Conservation (phyloP, 2,797 vertebrate species). For the Diplodus puntazzo region DNA sequence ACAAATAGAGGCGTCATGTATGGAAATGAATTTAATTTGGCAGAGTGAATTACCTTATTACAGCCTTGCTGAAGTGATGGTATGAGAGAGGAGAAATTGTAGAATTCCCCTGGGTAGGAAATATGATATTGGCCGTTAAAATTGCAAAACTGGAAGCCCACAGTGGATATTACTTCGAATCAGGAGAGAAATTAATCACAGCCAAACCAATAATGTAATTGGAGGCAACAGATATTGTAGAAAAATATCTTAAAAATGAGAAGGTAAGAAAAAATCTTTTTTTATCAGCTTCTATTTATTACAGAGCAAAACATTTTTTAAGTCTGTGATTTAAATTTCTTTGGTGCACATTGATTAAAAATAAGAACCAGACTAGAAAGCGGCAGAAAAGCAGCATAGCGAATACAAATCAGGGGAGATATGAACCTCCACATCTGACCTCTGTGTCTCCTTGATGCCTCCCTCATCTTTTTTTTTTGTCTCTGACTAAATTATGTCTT, state of each 20-base stretch:
- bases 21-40: slow-evolving; percentile 72
- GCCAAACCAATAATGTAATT: slow-evolving; percentile 53
- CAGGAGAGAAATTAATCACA: slow-evolving; percentile 56
- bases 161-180: slow-evolving; percentile 35
- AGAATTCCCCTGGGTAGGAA: slow-evolving; percentile 57
- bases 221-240: slow-evolving; percentile 6
- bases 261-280: background rate
- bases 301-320: background rate
- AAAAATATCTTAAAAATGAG: slow-evolving; percentile 30
- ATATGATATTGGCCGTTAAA: slow-evolving; percentile 62
- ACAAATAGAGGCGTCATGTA: slow-evolving; percentile 65
- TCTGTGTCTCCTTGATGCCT: slow-evolving; percentile 41
- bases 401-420: slow-evolving; percentile 56
- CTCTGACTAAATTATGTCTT: slow-evolving; percentile 77
- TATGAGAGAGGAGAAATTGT: slow-evolving; percentile 47
- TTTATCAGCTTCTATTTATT: slow-evolving; percentile 16
- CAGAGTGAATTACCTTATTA: slow-evolving; percentile 75
- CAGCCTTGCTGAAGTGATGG: slow-evolving; percentile 54
- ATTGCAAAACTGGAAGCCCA: slow-evolving; percentile 53
- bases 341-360: background rate
- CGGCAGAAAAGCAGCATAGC: slow-evolving; percentile 43
- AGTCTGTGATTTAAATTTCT: slow-evolving; percentile 23
- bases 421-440: slow-evolving; percentile 46
- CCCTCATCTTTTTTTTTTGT: slow-evolving; percentile 48
- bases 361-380: slow-evolving; percentile 18